Conservation (phyloP, 2,797 vertebrate species). For the Spheniscus humboldti region DNA sequence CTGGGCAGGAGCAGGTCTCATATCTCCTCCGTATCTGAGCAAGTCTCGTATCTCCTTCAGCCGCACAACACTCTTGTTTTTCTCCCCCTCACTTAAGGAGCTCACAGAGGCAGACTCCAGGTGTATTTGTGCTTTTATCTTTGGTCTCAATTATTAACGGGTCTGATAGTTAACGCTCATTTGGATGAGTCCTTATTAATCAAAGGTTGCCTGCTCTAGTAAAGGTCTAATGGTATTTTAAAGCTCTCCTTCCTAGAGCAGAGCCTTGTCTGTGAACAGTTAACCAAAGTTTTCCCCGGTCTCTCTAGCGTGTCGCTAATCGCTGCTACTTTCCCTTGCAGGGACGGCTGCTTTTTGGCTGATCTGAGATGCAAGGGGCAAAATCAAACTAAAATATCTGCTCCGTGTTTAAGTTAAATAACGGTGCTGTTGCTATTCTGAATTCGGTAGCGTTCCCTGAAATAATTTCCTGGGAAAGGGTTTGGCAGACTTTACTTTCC, state of each 20-base stretch:
- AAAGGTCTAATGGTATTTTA: neutral
- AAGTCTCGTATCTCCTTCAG: neutral
- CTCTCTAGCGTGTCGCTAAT: neutral
- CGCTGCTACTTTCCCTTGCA: neutral
- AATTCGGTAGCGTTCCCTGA: neutral
- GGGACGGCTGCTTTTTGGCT: neutral
- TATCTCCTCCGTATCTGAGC: neutral
- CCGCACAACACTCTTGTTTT: neutral
- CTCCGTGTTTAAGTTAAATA: neutral
- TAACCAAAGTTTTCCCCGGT: neutral
- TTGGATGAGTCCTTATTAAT: constrained; percentile 13
- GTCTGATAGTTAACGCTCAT: neutral
- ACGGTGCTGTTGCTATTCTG: neutral
- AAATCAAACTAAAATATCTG: neutral
- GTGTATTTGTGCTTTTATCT: neutral
- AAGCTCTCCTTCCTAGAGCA: neutral
- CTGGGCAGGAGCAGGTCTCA: neutral
- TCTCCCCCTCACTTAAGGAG: neutral
- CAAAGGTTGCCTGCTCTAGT: neutral
- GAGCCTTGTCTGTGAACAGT: neutral
- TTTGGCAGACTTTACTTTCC: constrained; percentile 19
- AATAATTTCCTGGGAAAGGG: constrained; percentile 11
- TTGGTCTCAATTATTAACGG: neutral
- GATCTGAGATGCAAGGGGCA: neutral
- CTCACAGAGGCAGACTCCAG: neutral